Conservation (phyloP, 2,888 invertebrate genomes). For the Seira ritae region DNA sequence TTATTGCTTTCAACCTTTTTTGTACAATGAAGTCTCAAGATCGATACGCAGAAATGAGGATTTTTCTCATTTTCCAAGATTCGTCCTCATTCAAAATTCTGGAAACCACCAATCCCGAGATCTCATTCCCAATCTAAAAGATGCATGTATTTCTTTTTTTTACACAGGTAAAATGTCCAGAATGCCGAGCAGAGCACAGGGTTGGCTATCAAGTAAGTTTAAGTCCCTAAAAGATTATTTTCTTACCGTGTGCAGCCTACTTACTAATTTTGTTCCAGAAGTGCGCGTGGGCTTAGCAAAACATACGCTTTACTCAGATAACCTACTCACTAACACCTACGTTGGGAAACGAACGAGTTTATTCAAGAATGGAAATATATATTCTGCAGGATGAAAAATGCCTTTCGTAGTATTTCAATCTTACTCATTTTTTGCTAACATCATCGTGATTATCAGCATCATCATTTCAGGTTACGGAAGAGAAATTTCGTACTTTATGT, state of each 20-base stretch:
- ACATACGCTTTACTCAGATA: not conserved
- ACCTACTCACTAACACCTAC: slow-evolving; percentile 9
- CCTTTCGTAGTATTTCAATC: not conserved
- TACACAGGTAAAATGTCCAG: slow-evolving; percentile 94
- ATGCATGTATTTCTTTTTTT: not conserved
- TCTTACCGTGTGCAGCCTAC: no score
- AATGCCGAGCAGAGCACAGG: slow-evolving; percentile 97
- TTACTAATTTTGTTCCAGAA: no score
- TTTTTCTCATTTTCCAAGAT: no score
- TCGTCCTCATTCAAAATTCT: no score
- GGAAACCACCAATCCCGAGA: no score
- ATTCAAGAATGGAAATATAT: not conserved
- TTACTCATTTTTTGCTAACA: not conserved
- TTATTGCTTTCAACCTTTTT: no score
- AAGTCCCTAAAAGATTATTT: not conserved
- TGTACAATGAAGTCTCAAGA: no score
- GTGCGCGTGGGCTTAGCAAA: not conserved
- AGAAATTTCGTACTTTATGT: not conserved
- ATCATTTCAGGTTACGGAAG: not conserved
- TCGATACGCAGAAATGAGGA: no score
- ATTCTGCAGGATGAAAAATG: not conserved
- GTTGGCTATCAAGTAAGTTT: slow-evolving; percentile 68
- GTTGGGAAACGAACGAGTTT: not conserved
- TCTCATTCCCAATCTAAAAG: no score
- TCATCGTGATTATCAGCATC: no score